Base-by-base conservation (phyloP, 1,140 invertebrate species). In the Conus betulinus region DNA sequence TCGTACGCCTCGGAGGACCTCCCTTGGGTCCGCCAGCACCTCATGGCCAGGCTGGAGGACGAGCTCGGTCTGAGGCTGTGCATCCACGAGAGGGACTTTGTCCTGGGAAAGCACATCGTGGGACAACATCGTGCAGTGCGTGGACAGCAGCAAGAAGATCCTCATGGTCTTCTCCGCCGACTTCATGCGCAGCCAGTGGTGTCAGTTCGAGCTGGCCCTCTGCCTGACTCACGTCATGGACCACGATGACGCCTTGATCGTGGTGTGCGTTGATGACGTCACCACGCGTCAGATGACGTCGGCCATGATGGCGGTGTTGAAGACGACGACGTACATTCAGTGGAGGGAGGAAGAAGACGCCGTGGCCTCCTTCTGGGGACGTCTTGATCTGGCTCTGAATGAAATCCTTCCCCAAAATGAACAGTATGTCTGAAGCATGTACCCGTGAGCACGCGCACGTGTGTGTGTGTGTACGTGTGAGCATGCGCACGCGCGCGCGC, bases 181-280 rank as follows among this genome's bases (percentile, higher is more conserved):
- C 15, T 93, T 93, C 83, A 81, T 90, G 10, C 84, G 88, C 78
- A 92, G 91, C 57, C 82, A 92, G 55, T 93, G 93, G 93, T 93
- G 93, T 87, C 86, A 90, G 52, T 92, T 92, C 86, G 93, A 93
- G 93, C 96, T 96, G 11, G 96, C 96, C 85, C 92, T 93, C 15
- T 90, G 88, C 13, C 84, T 85, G 27, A 25, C 88, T 25, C 89
- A 88, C 53, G 60, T 91, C 27, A 53, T 91, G 10, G 78, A 84
- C 15, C 71, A 87, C 25, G 79, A 78, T 23, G 81, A 89, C 20
- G 51, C 83, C 17, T 25, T 91, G 23, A 79, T 91, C 6, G 60
- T 89, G 3, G 81, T 91, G 39, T 82, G 89, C 39, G 23, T 91
- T 17, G 88, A 91, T 52, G 85, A 90, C 76, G 87, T 92, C 8